These are phyloP conservation scores for Pseudachorutes palmiensis DNA, from an alignment of 1,140 invertebrate genomes.

Conservation along the genomic window DNA sequence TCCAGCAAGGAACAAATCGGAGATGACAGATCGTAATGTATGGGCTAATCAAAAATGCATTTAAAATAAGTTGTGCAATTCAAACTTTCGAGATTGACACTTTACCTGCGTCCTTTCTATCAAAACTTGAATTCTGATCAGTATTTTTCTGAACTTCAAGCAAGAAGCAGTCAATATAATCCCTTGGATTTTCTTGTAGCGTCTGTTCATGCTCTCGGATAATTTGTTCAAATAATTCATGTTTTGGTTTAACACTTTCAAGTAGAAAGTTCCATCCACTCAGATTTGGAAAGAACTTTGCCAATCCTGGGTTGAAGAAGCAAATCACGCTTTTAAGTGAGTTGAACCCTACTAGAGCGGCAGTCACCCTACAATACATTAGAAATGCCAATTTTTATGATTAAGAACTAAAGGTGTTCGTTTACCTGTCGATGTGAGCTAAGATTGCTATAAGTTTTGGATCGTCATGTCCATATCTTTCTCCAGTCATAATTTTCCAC, in stretches of 20 bases:
- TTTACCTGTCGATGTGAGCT: neutral
- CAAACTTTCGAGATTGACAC: too few relatives aligned
- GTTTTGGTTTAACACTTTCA: neutral
- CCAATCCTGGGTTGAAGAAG: too few relatives aligned
- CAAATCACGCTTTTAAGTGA: too few relatives aligned
- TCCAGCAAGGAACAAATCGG: conserved; percentile 45
- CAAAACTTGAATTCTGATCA: too few relatives aligned
- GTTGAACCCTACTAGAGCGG: too few relatives aligned
- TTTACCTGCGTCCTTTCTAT: too few relatives aligned
- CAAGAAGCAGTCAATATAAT: conserved; percentile 4
- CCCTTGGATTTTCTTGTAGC: neutral
- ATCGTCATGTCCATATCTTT: conserved; percentile 1
- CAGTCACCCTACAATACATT: neutral
- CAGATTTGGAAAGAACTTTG: neutral
- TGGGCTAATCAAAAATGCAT: neutral
- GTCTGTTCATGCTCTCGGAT: neutral
- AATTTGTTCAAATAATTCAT: neutral
- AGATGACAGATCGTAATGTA: neutral
- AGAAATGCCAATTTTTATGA: neutral
- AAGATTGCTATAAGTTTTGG: neutral
- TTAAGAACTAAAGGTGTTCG: neutral
- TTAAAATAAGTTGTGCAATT: neutral
- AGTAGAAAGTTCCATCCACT: neutral
- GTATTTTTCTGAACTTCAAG: neutral
- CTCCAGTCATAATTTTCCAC: neutral